Evolutionary conservation across 2,888 invertebrate species (phyloP), one percentile per base, ranked within the genome.

Genomic region (Aleiodes alternator): DNA sequence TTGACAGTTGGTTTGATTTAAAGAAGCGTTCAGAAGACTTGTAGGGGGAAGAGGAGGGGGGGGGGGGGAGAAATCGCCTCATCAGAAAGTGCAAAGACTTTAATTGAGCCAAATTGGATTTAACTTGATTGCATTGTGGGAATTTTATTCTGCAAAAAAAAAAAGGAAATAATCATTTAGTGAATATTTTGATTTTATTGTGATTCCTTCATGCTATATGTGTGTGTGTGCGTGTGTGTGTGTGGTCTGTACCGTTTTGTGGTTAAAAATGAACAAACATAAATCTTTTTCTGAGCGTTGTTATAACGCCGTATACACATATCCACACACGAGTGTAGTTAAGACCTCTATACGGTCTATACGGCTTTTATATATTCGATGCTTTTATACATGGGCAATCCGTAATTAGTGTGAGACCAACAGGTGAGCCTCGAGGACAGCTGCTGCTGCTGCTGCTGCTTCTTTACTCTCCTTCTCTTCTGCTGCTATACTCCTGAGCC

Each of bases 41-140:
- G n/a, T n/a, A n/a, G n/a, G n/a, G n/a, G n/a, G n/a, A n/a, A n/a
- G n/a, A n/a, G n/a, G n/a, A n/a, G n/a, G n/a, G n/a, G n/a, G n/a
- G n/a, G 8, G 16, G 56, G 29, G 29, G 23, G 23, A 23, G 0
- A 29, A 8, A 14, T 56, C 84, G 84, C 84, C 84, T 86, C 86
- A 86, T 88, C 86, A 87, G 87, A 88, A 88, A 87, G 88, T 88
- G 88, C 87, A 88, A 89, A 87, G 87, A 88, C 87, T 87, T 43
- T 88, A 87, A 89, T 89, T 86, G 87, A 83, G 80, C 82, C 84
- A 87, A 88, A 87, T 85, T 87, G 85, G 11, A 57, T 57, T 31
- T 31, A 11, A 31, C 8, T 57, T 57, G 31, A 29, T 31, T n/a
- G 5, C 23, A 56, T 29, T 14, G 16, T 9, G 31, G 57, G 29